Percentiles rank a stretch among this genome's conserved stretches.
Conservation (phyloP, 2,888 invertebrate species). For the Taphrorychus bicolor region DNA sequence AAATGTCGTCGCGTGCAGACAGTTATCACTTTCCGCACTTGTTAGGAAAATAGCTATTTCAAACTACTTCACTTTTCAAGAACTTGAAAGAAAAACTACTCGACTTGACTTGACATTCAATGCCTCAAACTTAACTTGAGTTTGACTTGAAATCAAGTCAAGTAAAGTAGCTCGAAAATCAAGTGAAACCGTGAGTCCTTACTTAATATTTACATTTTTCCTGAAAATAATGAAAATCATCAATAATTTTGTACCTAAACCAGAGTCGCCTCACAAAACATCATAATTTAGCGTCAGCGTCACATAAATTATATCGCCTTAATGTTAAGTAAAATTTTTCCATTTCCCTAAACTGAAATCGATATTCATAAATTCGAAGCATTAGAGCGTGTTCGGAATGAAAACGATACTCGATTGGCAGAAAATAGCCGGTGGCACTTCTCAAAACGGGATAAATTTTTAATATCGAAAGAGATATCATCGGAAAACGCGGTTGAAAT, state of each 20-base stretch:
- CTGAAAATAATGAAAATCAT: neutral
- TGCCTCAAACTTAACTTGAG: too few species aligned
- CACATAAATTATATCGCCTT: constrained; percentile 1
- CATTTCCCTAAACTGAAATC: constrained; percentile 19
- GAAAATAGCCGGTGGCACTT: neutral
- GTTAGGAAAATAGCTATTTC: too few species aligned
- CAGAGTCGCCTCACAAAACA: neutral
- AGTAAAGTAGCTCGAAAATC: too few species aligned
- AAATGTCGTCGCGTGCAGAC: too few species aligned
- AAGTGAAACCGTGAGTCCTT: too few species aligned
- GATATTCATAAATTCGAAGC: constrained; percentile 27
- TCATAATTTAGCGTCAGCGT: neutral
- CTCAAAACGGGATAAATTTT: constrained; percentile 2
- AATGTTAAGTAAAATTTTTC: constrained; percentile 6
- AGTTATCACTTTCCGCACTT: too few species aligned
- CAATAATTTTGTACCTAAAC: neutral
- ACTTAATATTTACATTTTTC: too few species aligned
- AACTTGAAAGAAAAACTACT: too few species aligned
- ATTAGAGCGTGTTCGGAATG: constrained; percentile 21
- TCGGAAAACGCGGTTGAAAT: neutral
- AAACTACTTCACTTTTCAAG: too few species aligned
- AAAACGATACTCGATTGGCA: constrained; percentile 6
- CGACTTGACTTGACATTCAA: too few species aligned
- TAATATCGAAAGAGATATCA: neutral
- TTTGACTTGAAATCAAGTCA: too few species aligned